A percentile compares a stretch with the other conserved stretches of the same genome.
These are phyloP conservation scores for Parapristionchus giblindavisi DNA, from an alignment of 2,888 invertebrate species.

Conservation along the genomic window DNA sequence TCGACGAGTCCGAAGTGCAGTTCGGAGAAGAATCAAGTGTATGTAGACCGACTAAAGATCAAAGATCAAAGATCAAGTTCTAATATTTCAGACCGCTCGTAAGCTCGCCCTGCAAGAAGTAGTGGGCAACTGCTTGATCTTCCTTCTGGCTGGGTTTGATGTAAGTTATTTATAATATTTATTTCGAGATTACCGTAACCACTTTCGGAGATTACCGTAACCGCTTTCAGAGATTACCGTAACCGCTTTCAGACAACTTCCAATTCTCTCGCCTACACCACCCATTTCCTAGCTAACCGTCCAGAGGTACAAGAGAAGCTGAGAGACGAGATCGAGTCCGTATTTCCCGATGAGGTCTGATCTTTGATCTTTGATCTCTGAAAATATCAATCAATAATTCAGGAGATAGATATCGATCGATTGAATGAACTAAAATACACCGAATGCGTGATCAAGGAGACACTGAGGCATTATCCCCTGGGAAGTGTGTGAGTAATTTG, in stretches of 20 bases:
- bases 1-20: conserved; percentile 36
- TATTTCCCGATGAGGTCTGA: conserved; percentile 43
- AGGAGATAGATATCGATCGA: conserved; percentile 56
- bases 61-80: not conserved
- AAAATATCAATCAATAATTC: not conserved
- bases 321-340: conserved; percentile 40
- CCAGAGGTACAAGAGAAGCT: conserved; percentile 50
- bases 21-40: conserved; percentile 12
- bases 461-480: conserved; percentile 59
- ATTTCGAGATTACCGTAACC: not conserved
- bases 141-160: conserved; percentile 69
- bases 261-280: conserved; percentile 33
- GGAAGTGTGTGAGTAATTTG: conserved; percentile 56
- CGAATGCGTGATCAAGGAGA: conserved; percentile 64
- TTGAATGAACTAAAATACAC: conserved; percentile 54
- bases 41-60: not conserved
- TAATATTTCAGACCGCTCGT: conserved; percentile 20
- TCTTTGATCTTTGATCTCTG: not conserved
- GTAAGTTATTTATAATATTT: conserved; percentile 62
- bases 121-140: conserved; percentile 56
- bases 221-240: too few species aligned
- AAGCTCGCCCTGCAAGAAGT: conserved; percentile 58
- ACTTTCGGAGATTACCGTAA: too few species aligned
- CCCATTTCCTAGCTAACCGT: conserved; percentile 46
- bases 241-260: conserved; percentile 71